Base-by-base conservation (phyloP, 2,888 invertebrate species). In the Toxonevra muliebris region DNA sequence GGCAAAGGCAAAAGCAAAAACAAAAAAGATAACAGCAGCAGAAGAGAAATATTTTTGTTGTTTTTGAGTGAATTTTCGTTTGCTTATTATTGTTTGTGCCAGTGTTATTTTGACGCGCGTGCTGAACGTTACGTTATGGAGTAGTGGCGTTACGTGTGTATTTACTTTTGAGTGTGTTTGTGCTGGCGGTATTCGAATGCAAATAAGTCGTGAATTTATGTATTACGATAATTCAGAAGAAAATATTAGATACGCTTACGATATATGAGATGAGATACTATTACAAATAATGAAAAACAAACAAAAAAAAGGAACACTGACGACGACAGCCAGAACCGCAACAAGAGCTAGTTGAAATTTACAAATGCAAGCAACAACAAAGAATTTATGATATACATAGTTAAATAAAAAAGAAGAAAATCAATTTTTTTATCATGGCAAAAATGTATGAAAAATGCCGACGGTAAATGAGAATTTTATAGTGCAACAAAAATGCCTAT, bases 61-160 rank as follows among this genome's bases (percentile, higher is more conserved):
- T 59, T 70, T 75, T 80, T 77, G 80, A 79, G 79, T 78, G 79
- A 80, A 79, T 80, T 80, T 81, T 80, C 75, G 77, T 73, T 75
- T 72, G 73, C 72, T 74, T 77, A 76, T 78, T 82, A 80, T 83
- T 83, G 82, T 82, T 82, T 80, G 84, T 83, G 82, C 82, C 85
- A 85, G 82, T 85, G 81, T 78, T 80, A 81, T 83, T 85, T 85
- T 82, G 85, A 85, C 85, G 85, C 82, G 85, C 85, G 85, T 81
- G 82, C 77, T 79, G 82, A 83, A 82, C 82, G 85, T 84, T 82
- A 81, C 80, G 72, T n/a, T 45, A 52, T 65, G 50, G 50, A 42
- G 42, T 43, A 48, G n/a, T 45, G 40, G 55, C 52, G 58, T 62
- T 65, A 40, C 55, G 57, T 58, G 65, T 57, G 17, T 48, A n/a